Evolutionary conservation across 2,113 vertebrate species (phyloP), one percentile per base, ranked within the genome.

Genomic region (Gasterosteus aculeatus): DNA sequence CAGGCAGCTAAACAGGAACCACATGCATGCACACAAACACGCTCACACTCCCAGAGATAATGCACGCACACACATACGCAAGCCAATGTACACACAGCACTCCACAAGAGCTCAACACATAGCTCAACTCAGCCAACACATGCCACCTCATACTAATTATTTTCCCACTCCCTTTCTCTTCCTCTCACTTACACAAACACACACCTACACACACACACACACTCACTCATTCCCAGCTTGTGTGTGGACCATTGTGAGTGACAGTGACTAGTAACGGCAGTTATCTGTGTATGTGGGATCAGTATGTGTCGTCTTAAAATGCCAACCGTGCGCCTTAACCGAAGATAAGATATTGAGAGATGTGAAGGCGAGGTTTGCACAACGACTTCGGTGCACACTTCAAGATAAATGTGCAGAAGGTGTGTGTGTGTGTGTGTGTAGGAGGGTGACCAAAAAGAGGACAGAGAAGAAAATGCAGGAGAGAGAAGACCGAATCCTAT

Each of bases 271-370:
- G 75, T 72, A 54, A 58, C 47, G 39, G 58, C 64, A 62, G 85
- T 84, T 87, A 88, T 88, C 77, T 80, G 79, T 77, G 68, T 64
- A 58, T 47, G 62, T 42, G 38, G 44, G 71, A 84, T 75, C 53
- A 22, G 73, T 64, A 41, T 73, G 87, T 87, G 88, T 87, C 69
- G 41, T 87, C 61, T 77, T 88, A 84, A 90, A 91, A 89, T 89
- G 84, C 87, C 87, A 89, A 84, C 70, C 22, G 84, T 89, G 88
- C 41, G 71, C 83, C 83, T 76, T 62, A 67, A 84, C 85, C 71
- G 56, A 42, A 84, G 89, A 91, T 89, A 85, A 89, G 80, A 92
- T 88, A 79, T 77, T 69, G 85, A 80, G 63, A 86, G 78, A 89
- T 90, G 77, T 82, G 75, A 87, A 82, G 78, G 72, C 71, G 51